Base-by-base conservation (phyloP, 2,888 invertebrate genomes). In the Suillia variegata region DNA sequence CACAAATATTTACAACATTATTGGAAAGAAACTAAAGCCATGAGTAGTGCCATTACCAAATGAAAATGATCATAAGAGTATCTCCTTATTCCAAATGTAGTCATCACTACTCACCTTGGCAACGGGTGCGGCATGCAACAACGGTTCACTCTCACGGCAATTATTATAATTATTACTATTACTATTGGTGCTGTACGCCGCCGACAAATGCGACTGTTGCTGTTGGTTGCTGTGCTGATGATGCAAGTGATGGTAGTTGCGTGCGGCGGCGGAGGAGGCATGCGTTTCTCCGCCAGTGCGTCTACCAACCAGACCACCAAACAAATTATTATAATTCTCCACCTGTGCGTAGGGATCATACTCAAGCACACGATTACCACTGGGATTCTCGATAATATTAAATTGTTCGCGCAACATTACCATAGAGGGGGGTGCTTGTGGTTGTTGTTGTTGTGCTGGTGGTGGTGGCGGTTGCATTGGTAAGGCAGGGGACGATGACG, bases 401-500 rank as follows among this genome's bases (percentile, higher is more conserved):
- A 81, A 82, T 61, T 75, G 75, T 63, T 82, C 81, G 66, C 80
- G 79, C 67, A 79, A 84, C 68, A 86, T 85, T 85, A 73, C 84
- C 86, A 61, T 84, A 82, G 70, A 82, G 80, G 65, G 83, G 83
- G 68, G 83, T 82, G 6, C 81, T 83, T 54, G 55, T 49, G 45
- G 58, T 66, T 66, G 64, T 54, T 63, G 62, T 59, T 48, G 56
- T 54, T 59, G 49, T 42, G 61, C 56, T 57, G 38, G 42, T 49
- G 45, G 58, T 66, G 67, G 64, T 54, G 63, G 62, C 59, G 50
- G 56, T 54, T 59, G 49, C 34, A 59, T 55, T 57, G 38, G 42
- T 54, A 61, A 56, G 54, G 61, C 57, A 49, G 68, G 64, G 51
- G 62, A 49, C 68, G 70, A 55, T 26, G 68, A 50, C 65, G 71